Percentiles rank a stretch among this genome's conserved stretches.
Evolutionary conservation across 2,888 invertebrate species (phyloP).

Genomic region (Norana najaformis): DNA sequence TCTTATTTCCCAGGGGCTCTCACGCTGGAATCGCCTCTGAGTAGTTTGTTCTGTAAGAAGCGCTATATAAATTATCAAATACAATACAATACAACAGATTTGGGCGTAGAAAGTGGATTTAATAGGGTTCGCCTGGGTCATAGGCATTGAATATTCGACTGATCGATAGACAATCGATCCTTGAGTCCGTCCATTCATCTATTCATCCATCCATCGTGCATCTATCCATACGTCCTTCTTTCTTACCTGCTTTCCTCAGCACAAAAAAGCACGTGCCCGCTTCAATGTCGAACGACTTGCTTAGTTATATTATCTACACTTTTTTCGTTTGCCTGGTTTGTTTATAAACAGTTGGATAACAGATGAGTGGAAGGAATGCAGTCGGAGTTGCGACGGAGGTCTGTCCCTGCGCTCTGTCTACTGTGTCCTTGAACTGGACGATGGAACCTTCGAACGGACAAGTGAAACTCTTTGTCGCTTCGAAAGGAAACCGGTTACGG

Average conservation of each 20-base stretch:
- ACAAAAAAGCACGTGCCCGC: neutral
- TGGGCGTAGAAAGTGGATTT: no score
- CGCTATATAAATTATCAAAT: no score
- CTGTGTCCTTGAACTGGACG: conserved; percentile 80
- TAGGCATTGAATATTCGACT: no score
- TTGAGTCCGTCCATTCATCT: neutral
- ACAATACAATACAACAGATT: no score
- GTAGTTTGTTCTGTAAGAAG: no score
- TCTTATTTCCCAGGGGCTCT: no score
- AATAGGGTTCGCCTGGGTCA: no score
- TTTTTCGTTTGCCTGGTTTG: neutral
- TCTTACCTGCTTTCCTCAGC: neutral
- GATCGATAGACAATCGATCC: no score
- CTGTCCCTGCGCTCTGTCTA: conserved; percentile 78
- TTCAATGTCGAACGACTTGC: neutral
- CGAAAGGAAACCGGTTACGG: conserved; percentile 28
- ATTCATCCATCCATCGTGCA: no score
- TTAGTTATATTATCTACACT: neutral
- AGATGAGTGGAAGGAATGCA: conserved; percentile 86
- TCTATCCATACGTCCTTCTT: neutral
- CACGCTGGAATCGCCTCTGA: no score
- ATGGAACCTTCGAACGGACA: conserved; percentile 71
- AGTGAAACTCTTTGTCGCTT: conserved; percentile 76
- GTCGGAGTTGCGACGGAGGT: conserved; percentile 84
- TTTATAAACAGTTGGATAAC: conserved; percentile 79